Evolutionary conservation across 64 coral and sea anemone species (phyloP), one percentile per base, ranked within the genome.

Genomic region (Porites australiensis): DNA sequence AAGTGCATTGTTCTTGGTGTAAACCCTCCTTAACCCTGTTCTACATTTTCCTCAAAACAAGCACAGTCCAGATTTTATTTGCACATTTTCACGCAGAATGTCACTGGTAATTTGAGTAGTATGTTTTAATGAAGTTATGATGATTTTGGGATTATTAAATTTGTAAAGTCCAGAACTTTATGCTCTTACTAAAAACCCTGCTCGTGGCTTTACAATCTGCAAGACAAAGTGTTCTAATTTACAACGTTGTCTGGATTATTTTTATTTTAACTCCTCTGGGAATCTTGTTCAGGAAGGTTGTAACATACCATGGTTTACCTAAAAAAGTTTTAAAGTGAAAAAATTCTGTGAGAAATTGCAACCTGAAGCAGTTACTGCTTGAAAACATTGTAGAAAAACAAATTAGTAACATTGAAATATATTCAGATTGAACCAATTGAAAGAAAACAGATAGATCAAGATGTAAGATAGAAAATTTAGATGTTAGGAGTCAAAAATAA

Each of bases 231-330:
- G 54, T 12, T 57, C 54, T 57, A 8, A 57, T 57, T 57, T 57
- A 57, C 54, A 57, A 57, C 7, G 54, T 57, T 57, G 12, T 57
- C 12, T 57, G 54, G 12, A 57, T 57, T 57, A 57, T 57, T 57
- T 57, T 4, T 57, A 57, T 64, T 9, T 64, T 16, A 47, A 44
- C 78, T 82, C 23, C 58, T 62, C 37, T 63, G 78, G 63, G 78
- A 58, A 44, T 61, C 78, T 82, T 82, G 78, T 60, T 27, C 78
- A 62, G 55, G 14, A 63, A 37, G 78, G 78, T 55, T 78, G 50
- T 55, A 78, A 78, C 75, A 78, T 78, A 78, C 75, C 75, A 54
- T 57, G 51, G 78, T 82, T 82, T 82, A 82, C 78, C 78, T 82
- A 82, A 15, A 62, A 82, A 62, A 82, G 78, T 82, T 82, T 45